These are phyloP conservation scores for Ips typographus DNA, from an alignment of 1,140 invertebrate genomes.

Conservation along the genomic window DNA sequence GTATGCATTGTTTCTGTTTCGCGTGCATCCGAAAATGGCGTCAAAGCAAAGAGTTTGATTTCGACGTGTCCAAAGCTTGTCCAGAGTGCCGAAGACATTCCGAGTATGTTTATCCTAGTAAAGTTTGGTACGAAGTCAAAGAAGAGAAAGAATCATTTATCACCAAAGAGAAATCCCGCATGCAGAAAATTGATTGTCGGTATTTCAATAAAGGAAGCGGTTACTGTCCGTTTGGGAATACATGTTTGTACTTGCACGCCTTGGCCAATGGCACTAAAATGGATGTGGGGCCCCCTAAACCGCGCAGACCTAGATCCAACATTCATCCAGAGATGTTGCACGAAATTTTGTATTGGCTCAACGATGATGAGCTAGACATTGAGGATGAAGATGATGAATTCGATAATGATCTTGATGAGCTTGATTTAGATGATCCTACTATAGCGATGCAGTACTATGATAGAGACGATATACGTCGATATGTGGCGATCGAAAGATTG, in stretches of 20 bases:
- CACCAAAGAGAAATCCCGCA: constrained; percentile 68
- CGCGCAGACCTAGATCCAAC: constrained; percentile 49
- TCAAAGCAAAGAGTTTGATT: constrained; percentile 76
- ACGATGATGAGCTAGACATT: constrained; percentile 17
- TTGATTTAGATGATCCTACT: constrained; percentile 24
- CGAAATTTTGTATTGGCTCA: constrained; percentile 31
- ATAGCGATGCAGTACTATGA: constrained; percentile 36
- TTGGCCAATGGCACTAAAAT: constrained; percentile 75
- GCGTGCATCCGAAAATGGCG: constrained; percentile 84
- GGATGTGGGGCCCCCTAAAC: constrained; percentile 68
- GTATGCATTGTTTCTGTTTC: constrained; percentile 84
- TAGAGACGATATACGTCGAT: constrained; percentile 27
- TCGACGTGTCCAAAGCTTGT: constrained; percentile 63
- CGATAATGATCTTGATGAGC: constrained; percentile 13
- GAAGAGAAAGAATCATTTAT: constrained; percentile 84
- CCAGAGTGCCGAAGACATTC: constrained; percentile 76
- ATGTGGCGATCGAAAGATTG: constrained; percentile 25
- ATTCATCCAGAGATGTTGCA: constrained; percentile 16
- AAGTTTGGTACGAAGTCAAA: constrained; percentile 80
- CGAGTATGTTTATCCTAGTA: constrained; percentile 86
- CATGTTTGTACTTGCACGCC: constrained; percentile 86
- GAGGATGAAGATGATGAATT: constrained; percentile 16
- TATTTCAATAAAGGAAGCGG: constrained; percentile 80
- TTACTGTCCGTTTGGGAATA: constrained; percentile 86
- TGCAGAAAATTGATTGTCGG: constrained; percentile 81